Percentiles rank a stretch among this genome's conserved stretches.
Conservation (phyloP, 2,797 vertebrate species). For the Premnoplex brunnescens region DNA sequence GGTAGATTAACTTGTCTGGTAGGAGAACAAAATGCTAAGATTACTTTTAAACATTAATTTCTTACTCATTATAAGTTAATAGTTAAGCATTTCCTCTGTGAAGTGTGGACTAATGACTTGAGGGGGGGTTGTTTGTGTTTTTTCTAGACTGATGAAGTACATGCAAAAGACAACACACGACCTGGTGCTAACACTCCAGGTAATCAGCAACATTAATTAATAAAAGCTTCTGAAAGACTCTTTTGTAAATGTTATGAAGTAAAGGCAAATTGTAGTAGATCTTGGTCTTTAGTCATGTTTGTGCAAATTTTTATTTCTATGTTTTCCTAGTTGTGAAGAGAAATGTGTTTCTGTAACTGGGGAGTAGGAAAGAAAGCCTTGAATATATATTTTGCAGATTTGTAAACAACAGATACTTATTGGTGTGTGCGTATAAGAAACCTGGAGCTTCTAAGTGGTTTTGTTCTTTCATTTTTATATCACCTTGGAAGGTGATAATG, state of each 20-base stretch:
- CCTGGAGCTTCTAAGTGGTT: background rate
- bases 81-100: background rate
- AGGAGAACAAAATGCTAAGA: background rate
- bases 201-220: slow-evolving; percentile 44
- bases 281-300: background rate
- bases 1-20: background rate
- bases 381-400: background rate
- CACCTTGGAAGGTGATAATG: background rate
- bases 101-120: background rate
- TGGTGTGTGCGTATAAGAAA: background rate
- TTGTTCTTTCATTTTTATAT: background rate
- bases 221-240: background rate
- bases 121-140: background rate
- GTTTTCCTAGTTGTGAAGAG: background rate
- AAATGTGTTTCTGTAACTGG: background rate
- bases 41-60: background rate
- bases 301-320: background rate
- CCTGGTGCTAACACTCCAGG: slow-evolving; percentile 89
- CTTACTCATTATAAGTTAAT: background rate
- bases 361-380: background rate
- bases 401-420: background rate
- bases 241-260: background rate
- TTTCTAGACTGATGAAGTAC: slow-evolving; percentile 93
- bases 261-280: background rate
- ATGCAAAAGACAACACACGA: slow-evolving; percentile 92